Base-by-base conservation (phyloP, 2,888 invertebrate genomes). In the Nephrotoma flavescens region DNA sequence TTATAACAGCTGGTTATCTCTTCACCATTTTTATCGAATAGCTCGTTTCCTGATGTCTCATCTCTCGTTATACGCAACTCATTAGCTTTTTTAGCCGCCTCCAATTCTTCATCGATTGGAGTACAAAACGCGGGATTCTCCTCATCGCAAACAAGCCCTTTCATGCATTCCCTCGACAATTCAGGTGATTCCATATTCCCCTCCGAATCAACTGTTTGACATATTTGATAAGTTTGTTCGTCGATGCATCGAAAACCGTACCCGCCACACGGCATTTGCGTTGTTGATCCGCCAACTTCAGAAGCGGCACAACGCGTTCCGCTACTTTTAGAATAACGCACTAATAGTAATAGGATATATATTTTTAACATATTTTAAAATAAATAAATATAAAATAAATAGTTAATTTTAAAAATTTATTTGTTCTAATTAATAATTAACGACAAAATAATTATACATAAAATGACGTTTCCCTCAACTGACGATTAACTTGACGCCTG, bases 101-200 rank as follows among this genome's bases (percentile, higher is more conserved):
- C 15, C 11, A 86, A 42, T 41, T 86, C 86, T 12, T 85, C 11
- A 85, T 89, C 88, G 11, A 86, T 85, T 12, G 89, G 88, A 4
- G 88, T 88, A 87, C 89, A 89, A 87, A 87, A 89, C 12, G 88
- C 88, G 2, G 88, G 88, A 88, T 89, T 89, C 42, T 89, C 88
- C 87, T 89, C 89, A 86, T 89, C 89, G 85, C 89, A 89, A 1
- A 47, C 15, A 12, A 57, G 88, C 11, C 87, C 87, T 9, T 88
- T 87, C 0, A 87, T 87, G 42, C 89, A 89, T 71, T 88, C 87
- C 31, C 87, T 87, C 9, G 86, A 86, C 0, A 83, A 42, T 41
- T 86, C 87, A 0, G 87, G 86, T 7, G 31, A 6, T 0, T 89
- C 89, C 0, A 88, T 87, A 2, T 85, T 86, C 15, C 87, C 88